These are phyloP conservation scores for Tragopan temminckii DNA, from an alignment of 2,797 vertebrate genomes.

Conservation along the genomic window DNA sequence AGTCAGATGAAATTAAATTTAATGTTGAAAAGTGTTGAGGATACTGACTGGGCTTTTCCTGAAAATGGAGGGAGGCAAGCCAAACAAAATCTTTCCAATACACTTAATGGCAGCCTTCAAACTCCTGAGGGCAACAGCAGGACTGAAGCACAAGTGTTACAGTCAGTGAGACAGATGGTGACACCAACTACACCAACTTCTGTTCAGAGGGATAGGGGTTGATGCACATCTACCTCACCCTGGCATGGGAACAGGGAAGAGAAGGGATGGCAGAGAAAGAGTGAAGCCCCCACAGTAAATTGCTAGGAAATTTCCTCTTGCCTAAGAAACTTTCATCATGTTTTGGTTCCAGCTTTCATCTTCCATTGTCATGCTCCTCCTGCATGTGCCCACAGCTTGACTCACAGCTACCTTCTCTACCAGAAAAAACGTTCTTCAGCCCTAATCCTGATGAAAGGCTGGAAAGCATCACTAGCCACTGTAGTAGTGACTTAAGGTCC, in stretches of 20 bases:
- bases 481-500: rapidly evolving
- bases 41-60: not conserved
- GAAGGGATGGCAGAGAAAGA: not conserved
- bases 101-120: not conserved
- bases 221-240: rapidly evolving
- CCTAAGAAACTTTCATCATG: not conserved
- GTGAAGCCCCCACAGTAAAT: not conserved
- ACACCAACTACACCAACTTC: not conserved
- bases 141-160: not conserved
- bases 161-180: not conserved
- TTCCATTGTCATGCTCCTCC: not conserved
- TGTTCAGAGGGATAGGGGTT: rapidly evolving
- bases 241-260: not conserved
- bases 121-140: not conserved
- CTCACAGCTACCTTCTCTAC: not conserved
- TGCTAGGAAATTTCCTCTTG: not conserved
- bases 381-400: not conserved
- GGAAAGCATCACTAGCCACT: not conserved
- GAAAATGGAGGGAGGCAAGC: not conserved
- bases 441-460: not conserved
- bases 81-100: not conserved
- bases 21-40: not conserved
- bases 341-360: not conserved
- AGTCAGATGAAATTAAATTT: not conserved
- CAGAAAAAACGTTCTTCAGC: not conserved